Percentiles rank a stretch among this genome's conserved stretches.
Conservation (phyloP, 2,113 vertebrate species). For the Hyla sarda region DNA sequence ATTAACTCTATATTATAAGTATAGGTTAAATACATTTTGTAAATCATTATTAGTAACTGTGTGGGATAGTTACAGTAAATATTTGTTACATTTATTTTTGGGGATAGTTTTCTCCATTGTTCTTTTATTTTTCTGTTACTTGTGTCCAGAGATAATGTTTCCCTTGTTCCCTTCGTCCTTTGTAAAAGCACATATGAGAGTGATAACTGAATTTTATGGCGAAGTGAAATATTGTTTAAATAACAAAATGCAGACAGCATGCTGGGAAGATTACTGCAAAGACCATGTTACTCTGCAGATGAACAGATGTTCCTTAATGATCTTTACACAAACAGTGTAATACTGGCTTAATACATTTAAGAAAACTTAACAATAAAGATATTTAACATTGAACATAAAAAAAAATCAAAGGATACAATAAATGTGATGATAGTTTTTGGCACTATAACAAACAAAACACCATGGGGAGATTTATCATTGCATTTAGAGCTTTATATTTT, state of each 20-base stretch:
- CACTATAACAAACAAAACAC: not conserved
- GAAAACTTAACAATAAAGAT: not conserved
- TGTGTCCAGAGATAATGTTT: slow-evolving; percentile 3
- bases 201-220: slow-evolving; percentile 29
- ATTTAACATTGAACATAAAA: not conserved
- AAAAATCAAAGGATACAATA: not conserved
- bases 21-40: too few relatives aligned
- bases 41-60: not conserved
- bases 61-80: not conserved
- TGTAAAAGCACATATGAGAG: slow-evolving; percentile 28
- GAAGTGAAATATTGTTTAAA: slow-evolving; percentile 37
- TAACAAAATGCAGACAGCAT: slow-evolving; percentile 15
- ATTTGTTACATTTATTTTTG: not conserved
- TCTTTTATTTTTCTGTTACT: not conserved
- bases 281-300: slow-evolving; percentile 7
- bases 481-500: too few relatives aligned
- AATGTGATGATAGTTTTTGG: not conserved
- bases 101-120: not conserved
- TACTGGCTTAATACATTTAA: not conserved
- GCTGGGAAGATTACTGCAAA: slow-evolving; percentile 34
- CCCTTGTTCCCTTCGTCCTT: slow-evolving; percentile 1
- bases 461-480: too few relatives aligned
- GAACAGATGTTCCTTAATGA: slow-evolving; percentile 30
- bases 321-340: not conserved
- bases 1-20: too few relatives aligned